These are phyloP conservation scores for Phortica magna DNA, from an alignment of 2,888 invertebrate species.

Conservation along the genomic window DNA sequence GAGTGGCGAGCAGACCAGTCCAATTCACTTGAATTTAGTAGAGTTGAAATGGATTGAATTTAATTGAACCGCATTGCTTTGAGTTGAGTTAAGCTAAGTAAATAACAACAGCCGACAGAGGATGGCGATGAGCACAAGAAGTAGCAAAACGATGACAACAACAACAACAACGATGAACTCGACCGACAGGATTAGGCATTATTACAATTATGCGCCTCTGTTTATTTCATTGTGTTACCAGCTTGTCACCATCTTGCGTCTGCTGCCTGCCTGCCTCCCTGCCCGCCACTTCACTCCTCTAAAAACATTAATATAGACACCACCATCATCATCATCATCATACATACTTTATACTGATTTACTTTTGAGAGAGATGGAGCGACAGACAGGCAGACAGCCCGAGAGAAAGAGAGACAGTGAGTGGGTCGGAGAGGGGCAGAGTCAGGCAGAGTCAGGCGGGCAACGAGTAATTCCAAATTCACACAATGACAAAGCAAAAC, in stretches of 20 bases:
- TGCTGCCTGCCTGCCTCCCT: neutral
- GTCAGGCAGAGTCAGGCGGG: no score
- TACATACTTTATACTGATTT: no score
- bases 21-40: neutral
- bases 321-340: no score
- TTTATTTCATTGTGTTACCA: neutral
- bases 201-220: neutral
- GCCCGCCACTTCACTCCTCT: no score
- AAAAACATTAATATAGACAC: no score
- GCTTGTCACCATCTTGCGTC: neutral
- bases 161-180: neutral
- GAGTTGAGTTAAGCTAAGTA: constrained; percentile 3
- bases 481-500: no score
- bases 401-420: no score
- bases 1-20: neutral
- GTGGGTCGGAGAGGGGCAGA: no score
- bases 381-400: no score
- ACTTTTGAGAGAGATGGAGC: no score
- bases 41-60: constrained; percentile 1
- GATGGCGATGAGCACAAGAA: neutral
- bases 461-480: no score
- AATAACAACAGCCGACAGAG: neutral
- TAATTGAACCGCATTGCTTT: neutral
- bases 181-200: constrained; percentile 4
- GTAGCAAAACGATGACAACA: no score